These are phyloP conservation scores for Apteryx owenii DNA, from an alignment of 2,113 vertebrate species.

Conservation along the genomic window DNA sequence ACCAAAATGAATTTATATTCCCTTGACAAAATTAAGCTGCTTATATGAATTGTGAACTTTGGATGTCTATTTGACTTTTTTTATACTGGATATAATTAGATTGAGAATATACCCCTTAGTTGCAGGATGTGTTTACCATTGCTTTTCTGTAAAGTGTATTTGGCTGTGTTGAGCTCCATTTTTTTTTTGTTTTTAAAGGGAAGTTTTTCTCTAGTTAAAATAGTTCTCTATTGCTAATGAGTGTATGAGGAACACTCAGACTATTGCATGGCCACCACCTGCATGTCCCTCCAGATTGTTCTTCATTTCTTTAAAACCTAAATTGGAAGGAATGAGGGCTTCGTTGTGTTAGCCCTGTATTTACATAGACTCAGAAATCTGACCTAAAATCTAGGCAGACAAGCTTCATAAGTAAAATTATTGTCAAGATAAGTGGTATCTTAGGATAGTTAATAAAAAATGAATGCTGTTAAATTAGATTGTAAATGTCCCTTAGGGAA, in stretches of 20 bases:
- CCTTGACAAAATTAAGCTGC: background rate
- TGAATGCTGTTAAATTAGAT: background rate
- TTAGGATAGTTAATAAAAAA: background rate
- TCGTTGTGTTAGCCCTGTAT: background rate
- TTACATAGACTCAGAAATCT: background rate
- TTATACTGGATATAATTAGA: accelerated
- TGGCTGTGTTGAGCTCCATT: background rate
- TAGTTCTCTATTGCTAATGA: background rate
- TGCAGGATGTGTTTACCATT: background rate
- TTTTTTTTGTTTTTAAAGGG: background rate
- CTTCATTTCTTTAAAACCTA: background rate
- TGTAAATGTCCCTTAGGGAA: background rate
- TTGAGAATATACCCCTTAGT: background rate
- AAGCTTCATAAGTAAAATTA: background rate
- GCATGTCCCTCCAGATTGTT: background rate
- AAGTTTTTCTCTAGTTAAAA: background rate
- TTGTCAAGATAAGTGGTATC: background rate
- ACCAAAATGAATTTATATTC: background rate
- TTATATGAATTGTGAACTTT: background rate
- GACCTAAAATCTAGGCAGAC: background rate
- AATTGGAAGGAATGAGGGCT: background rate
- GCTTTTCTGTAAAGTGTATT: background rate
- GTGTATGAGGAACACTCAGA: background rate
- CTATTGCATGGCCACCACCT: background rate
- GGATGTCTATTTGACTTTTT: background rate